Base-by-base conservation (phyloP, 2,888 invertebrate genomes). In the Lamellibrachia columna region DNA sequence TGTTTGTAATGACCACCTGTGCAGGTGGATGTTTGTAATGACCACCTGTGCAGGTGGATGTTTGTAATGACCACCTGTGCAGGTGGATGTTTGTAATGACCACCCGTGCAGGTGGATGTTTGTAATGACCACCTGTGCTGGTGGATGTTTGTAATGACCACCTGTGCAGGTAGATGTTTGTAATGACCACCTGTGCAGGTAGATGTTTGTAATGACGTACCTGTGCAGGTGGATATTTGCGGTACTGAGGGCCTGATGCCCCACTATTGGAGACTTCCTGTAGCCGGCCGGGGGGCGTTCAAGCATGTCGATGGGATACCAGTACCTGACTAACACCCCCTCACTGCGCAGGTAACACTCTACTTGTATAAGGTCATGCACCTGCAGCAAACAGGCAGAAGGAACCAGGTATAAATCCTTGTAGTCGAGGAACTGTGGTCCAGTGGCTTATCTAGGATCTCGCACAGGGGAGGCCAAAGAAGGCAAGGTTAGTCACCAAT, bases 311-410 rank as follows among this genome's bases (percentile, higher is more conserved):
- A 96, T 94, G 6, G 96, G 96, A 94, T 96, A 96, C 96, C 96
- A 96, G 94, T 95, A 96, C 53, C 96, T 92, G 2, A 96, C 96
- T 52, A 96, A 94, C 7, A 96, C 96, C 4, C 96, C 96, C 93
- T 96, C 96, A 94, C 96, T 96, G 40, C 96, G 93, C 92, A 96
- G 93, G 94, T 96, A 96, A 0, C 96, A 95, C 94, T 96, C 96
- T 22, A 96, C 96, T 93, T 96, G 96, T 15, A 96, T 96, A 92
- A 96, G 94, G 93, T 96, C 96, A 93, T 95, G 95, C 9, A 94
- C 94, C 96, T 96, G 94, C 11, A 53, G 90, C 55, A 28, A 90
- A 52, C n/a, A 55, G n/a, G 53, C 15, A 40, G 22, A n/a, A 11
- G 91, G 28, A n/a, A 40, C 15, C 11, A 40, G 22, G 15, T 53